Conservation (phyloP, 2,113 vertebrate species). For the Psettodes erumei region DNA sequence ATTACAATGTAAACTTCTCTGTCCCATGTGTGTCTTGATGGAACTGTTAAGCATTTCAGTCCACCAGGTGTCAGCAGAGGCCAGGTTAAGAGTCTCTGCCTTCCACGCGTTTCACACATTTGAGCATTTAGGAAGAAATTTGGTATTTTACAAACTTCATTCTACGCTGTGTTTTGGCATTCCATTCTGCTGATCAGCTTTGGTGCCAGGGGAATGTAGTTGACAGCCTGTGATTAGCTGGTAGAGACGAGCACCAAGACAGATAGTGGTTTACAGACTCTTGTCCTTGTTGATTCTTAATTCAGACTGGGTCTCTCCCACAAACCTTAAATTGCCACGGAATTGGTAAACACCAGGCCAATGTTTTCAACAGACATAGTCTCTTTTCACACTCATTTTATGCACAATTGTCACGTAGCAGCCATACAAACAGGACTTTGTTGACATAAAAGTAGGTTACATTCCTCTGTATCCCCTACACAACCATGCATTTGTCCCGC, state of each 20-base stretch:
- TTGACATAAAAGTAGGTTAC: slow-evolving; percentile 70
- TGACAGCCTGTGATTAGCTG: background rate
- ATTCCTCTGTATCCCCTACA: slow-evolving; percentile 67
- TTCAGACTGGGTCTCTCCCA: background rate
- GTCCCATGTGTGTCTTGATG: background rate
- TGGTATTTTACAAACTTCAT: background rate
- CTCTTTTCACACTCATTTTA: slow-evolving; percentile 18
- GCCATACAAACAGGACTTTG: slow-evolving; percentile 38
- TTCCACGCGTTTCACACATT: background rate
- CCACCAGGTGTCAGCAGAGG: slow-evolving; percentile 71
- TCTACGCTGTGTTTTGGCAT: background rate
- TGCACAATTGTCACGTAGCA: slow-evolving; percentile 23
- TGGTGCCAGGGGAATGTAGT: background rate
- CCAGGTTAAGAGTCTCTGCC: background rate
- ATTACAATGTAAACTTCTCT: background rate
- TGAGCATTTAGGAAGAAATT: background rate
- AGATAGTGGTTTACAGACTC: slow-evolving; percentile 8
- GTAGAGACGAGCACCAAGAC: background rate
- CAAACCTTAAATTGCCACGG: slow-evolving; percentile 12
- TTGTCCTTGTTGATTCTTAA: background rate
- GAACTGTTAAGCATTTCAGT: background rate
- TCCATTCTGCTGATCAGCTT: background rate
- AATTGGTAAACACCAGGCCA: slow-evolving; percentile 28
- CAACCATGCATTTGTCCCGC: slow-evolving; percentile 50
- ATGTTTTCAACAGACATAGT: slow-evolving; percentile 26